phyloP scores from a whole-genome alignment of 2,113 vertebrate species.

The Nanger granti region DNA sequence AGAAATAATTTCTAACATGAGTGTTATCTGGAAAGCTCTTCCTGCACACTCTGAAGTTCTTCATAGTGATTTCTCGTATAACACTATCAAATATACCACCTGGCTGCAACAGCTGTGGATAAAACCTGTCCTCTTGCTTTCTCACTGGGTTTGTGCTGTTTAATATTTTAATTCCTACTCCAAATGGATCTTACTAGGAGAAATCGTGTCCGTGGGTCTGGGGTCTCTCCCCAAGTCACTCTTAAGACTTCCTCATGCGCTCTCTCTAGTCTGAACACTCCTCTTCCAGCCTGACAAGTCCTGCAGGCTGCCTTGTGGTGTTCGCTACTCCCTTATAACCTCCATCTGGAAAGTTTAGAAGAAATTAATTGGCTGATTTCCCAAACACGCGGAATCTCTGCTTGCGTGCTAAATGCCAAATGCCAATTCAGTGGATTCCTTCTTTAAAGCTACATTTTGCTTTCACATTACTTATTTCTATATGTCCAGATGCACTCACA shows the following conservation, averaged over 20 bases:
- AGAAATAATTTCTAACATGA: slow-evolving; percentile 34
- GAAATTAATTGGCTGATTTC: neutral
- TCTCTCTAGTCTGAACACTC: neutral
- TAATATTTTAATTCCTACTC: neutral
- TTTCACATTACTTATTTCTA: neutral
- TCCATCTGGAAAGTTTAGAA: neutral
- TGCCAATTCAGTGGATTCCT: neutral
- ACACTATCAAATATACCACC: slow-evolving; percentile 19
- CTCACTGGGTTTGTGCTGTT: rapidly evolving
- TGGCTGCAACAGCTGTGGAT: neutral
- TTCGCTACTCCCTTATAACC: neutral
- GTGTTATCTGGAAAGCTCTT: neutral
- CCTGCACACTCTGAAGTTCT: neutral
- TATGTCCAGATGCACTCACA: neutral
- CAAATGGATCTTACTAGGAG: neutral
- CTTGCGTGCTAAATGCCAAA: neutral
- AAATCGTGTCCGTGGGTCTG: neutral
- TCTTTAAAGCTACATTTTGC: neutral
- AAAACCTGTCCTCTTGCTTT: neutral
- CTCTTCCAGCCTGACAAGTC: neutral
- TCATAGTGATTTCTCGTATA: neutral
- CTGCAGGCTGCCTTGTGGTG: neutral
- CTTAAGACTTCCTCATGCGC: neutral
- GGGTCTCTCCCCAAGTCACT: neutral
- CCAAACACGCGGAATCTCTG: neutral